These are phyloP conservation scores for Drosophila mojavensis DNA, from an alignment of 1,140 invertebrate genomes.

Conservation along the genomic window DNA sequence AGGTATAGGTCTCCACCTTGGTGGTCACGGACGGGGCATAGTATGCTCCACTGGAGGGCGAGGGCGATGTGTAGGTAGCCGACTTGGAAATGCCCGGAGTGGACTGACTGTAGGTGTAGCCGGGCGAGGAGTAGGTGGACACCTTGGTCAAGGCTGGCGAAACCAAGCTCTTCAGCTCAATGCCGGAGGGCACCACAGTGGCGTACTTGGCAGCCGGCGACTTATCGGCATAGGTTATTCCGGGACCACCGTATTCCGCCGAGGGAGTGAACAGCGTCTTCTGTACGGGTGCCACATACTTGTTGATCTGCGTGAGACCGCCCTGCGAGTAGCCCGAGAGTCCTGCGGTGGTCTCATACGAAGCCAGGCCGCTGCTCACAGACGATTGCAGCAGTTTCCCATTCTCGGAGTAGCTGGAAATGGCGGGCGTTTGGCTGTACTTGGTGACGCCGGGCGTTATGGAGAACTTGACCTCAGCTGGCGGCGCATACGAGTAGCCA, in stretches of 20 bases:
- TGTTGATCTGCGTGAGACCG: conserved; percentile 57
- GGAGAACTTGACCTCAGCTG: conserved; percentile 74
- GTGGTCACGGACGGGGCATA: conserved; percentile 60
- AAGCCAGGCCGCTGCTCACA: conserved; percentile 51
- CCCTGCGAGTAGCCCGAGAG: conserved; percentile 60
- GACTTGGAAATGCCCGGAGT: conserved; percentile 62
- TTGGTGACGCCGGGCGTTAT: conserved; percentile 68
- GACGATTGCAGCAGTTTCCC: conserved; percentile 65
- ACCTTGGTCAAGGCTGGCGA: conserved; percentile 61
- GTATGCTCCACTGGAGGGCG: conserved; percentile 42
- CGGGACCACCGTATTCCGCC: conserved; percentile 59
- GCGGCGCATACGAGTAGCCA: conserved; percentile 67
- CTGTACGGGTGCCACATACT: conserved; percentile 67
- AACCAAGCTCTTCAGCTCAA: conserved; percentile 73
- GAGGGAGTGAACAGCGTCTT: conserved; percentile 61
- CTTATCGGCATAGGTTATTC: conserved; percentile 77
- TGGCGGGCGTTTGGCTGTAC: conserved; percentile 63
- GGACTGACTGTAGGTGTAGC: conserved; percentile 59
- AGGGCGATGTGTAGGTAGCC: conserved; percentile 59
- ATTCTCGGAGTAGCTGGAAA: conserved; percentile 73
- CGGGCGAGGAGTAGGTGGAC: conserved; percentile 63
- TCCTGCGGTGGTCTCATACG: conserved; percentile 64
- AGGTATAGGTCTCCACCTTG: conserved; percentile 67
- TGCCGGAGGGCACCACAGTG: conserved; percentile 70
- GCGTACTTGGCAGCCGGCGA: conserved; percentile 79